Conservation (phyloP, 2,888 invertebrate species). For the Poecilobothrus nobilitatus region DNA sequence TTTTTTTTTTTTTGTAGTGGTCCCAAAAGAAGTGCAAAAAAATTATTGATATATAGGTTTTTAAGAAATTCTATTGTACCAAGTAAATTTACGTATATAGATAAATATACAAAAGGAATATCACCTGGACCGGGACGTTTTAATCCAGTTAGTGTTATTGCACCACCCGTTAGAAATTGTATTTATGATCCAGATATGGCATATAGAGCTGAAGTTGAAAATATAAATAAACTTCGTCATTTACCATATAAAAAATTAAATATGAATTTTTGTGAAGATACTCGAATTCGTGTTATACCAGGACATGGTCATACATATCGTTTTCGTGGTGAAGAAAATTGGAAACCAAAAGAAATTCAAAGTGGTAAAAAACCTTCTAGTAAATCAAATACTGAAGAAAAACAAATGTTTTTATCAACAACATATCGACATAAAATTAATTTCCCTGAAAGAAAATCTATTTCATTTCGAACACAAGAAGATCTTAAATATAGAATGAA, state of each 20-base stretch:
- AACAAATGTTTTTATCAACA: not conserved
- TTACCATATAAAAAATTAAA: conserved; percentile 10
- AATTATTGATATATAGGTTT: conserved; percentile 11
- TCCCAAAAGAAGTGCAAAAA: conserved; percentile 1
- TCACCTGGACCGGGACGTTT: conserved; percentile 29
- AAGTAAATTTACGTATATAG: not conserved
- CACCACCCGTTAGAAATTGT: conserved; percentile 15
- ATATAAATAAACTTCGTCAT: not conserved
- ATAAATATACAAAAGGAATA: not conserved
- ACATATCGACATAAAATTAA: not conserved
- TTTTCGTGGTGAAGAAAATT: conserved; percentile 16
- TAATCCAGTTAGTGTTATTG: conserved; percentile 16
- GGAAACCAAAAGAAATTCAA: conserved; percentile 24
- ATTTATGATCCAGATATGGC: conserved; percentile 15
- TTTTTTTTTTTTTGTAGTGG: not conserved
- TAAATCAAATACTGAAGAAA: not conserved
- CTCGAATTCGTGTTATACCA: conserved; percentile 18
- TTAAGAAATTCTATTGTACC: conserved; percentile 19
- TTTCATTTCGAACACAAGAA: not conserved
- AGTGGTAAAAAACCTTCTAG: not conserved
- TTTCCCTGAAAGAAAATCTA: not conserved
- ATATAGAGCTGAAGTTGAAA: not conserved
- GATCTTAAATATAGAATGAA: not conserved
- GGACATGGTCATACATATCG: conserved; percentile 27
- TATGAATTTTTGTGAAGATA: conserved; percentile 13